phyloP scores from a whole-genome alignment of 2,113 vertebrate genomes.

The Prunella fulvescens region DNA sequence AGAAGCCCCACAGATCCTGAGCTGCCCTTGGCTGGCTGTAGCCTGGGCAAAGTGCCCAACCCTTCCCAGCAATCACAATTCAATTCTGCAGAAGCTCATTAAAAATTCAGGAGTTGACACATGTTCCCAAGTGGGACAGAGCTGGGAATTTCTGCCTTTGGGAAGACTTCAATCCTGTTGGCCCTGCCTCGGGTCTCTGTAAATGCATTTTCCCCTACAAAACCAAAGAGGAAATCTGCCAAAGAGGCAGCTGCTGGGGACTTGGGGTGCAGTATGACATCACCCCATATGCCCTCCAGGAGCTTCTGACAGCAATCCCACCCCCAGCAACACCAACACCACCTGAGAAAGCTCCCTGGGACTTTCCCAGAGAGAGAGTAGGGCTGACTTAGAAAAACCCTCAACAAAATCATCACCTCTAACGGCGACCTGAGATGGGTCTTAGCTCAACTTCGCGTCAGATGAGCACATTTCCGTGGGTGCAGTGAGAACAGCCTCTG shows the following conservation, averaged over 20 bases:
- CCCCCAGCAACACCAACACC: not conserved
- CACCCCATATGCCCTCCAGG: not conserved
- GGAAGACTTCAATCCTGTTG: not conserved
- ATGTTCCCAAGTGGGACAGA: fast-evolving
- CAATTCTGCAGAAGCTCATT: not conserved
- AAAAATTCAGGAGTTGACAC: not conserved
- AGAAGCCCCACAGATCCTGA: not conserved
- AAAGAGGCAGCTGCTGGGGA: not conserved
- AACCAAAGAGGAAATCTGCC: not conserved
- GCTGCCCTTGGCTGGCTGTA: not conserved
- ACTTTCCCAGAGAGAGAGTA: not conserved
- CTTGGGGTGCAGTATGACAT: not conserved
- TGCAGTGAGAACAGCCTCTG: not conserved
- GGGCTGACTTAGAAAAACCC: not conserved
- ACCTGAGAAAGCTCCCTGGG: not conserved
- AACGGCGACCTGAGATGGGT: not conserved
- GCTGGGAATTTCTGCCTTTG: not conserved
- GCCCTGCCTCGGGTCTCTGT: fast-evolving
- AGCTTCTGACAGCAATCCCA: not conserved
- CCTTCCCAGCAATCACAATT: not conserved
- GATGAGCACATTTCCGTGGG: not conserved
- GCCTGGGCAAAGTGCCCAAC: not conserved
- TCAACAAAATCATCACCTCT: not conserved
- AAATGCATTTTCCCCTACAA: not conserved
- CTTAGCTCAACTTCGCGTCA: not conserved